Evolutionary conservation across 2,888 invertebrate species (phyloP).

Genomic region (Zelleria hepariella): DNA sequence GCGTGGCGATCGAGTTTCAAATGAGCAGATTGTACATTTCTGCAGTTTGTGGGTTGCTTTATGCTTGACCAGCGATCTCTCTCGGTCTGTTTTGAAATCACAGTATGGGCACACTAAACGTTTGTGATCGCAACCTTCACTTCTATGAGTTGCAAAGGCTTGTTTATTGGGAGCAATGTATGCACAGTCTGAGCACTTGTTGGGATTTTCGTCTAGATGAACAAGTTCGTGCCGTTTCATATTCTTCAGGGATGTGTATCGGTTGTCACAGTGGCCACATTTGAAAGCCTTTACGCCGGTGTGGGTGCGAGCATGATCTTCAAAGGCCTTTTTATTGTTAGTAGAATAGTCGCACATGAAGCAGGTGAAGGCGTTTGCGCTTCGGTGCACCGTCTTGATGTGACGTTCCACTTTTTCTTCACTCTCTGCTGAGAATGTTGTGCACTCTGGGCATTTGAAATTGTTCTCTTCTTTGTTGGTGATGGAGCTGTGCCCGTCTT

Average conservation of each 20-base stretch:
- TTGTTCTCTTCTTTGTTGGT: neutral
- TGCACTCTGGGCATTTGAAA: conserved; percentile 26
- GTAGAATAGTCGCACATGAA: conserved; percentile 54
- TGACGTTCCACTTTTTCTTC: conserved; percentile 40
- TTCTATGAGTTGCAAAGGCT: neutral
- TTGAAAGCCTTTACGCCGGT: conserved; percentile 55
- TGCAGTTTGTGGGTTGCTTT: neutral
- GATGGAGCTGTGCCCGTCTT: conserved; percentile 1
- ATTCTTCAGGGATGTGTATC: conserved; percentile 51
- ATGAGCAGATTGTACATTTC: conserved; percentile 5
- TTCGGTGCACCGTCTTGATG: conserved; percentile 37
- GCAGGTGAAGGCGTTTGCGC: conserved; percentile 50
- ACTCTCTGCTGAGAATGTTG: conserved; percentile 27
- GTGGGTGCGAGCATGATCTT: conserved; percentile 48
- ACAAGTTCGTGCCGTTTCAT: conserved; percentile 45
- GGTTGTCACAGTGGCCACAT: conserved; percentile 42
- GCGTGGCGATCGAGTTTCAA: conserved; percentile 8
- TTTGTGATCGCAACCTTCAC: neutral
- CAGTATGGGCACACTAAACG: neutral
- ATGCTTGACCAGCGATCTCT: neutral
- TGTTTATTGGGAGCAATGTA: conserved; percentile 1
- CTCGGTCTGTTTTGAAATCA: neutral
- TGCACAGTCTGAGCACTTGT: conserved; percentile 11
- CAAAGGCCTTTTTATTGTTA: conserved; percentile 42
- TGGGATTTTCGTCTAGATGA: conserved; percentile 42